A percentile compares a stretch with the other conserved stretches of the same genome.
Evolutionary conservation across 2,113 vertebrate species (phyloP).

Genomic region (Labeo catla): DNA sequence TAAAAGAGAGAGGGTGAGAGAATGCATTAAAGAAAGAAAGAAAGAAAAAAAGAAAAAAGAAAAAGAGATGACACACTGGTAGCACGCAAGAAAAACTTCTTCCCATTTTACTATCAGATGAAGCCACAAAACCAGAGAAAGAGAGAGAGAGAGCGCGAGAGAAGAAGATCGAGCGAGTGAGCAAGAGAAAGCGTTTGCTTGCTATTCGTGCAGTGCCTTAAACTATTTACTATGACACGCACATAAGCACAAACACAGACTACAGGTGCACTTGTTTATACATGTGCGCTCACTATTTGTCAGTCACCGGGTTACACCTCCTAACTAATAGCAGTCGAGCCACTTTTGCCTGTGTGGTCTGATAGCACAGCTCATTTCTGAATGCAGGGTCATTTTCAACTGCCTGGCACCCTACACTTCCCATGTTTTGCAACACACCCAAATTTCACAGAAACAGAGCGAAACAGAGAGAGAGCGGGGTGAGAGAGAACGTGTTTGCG

Average conservation of each 20-base stretch:
- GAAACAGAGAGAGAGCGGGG: not conserved
- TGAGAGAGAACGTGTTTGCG: slow-evolving; percentile 22
- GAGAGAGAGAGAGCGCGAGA: not conserved
- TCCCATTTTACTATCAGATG: not conserved
- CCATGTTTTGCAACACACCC: slow-evolving; percentile 79
- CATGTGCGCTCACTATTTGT: slow-evolving; percentile 2
- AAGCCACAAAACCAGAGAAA: slow-evolving; percentile 34
- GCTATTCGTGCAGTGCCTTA: not conserved
- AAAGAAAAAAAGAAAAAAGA: not conserved
- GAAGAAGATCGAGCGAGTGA: slow-evolving; percentile 36
- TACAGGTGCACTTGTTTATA: slow-evolving; percentile 30
- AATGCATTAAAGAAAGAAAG: not conserved
- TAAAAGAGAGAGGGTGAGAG: not conserved
- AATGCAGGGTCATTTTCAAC: slow-evolving; percentile 59
- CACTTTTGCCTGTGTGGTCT: slow-evolving; percentile 59
- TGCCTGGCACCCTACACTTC: slow-evolving; percentile 75
- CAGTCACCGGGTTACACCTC: slow-evolving; percentile 12
- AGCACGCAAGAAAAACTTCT: slow-evolving; percentile 11
- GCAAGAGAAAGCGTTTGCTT: slow-evolving; percentile 24
- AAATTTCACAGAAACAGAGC: slow-evolving; percentile 55
- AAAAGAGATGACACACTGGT: not conserved
- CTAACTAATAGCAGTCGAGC: slow-evolving; percentile 54
- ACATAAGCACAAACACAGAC: slow-evolving; percentile 34
- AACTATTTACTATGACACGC: slow-evolving; percentile 32
- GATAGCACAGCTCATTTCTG: slow-evolving; percentile 42